Evolutionary conservation across 1,140 invertebrate genomes (phyloP), one percentile per base, ranked within the genome.

Genomic region (Leptonema lineaticorne): DNA sequence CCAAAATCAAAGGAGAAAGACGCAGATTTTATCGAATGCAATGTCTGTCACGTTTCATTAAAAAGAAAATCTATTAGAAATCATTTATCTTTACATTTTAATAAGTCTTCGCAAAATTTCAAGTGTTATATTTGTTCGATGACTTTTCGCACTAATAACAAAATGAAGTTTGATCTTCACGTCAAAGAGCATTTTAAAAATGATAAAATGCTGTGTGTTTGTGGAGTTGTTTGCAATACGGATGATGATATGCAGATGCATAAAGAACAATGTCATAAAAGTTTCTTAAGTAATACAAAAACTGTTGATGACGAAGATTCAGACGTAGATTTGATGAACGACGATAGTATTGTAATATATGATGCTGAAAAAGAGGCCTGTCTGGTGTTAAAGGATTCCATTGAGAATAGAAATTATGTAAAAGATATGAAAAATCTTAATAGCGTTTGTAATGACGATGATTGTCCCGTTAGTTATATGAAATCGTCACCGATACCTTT

Each of bases 121-220:
- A 30, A 27, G 37, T 66, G 64, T 22, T 41, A 66, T 58, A 14
- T 66, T 7, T 66, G 64, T 41, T 26, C 53, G 24, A 14, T 57
- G 26, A 16, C 27, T 0, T 66, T 66, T 41, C 29, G 28, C 24
- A 57, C 64, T 1, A 57, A n/a, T n/a, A n/a, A n/a, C n/a, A n/a
- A 57, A 11, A 14, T 45, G 1, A 57, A 56, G 18, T 24, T 66
- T 1, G 29, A 66, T 20, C 11, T 56, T 2, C 64, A 66, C 64
- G 24, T 57, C 1, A 56, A 66, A n/a, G 33, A 66, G 20, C 64
- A 66, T 41, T 66, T 66, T n/a, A 6, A 57, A 37, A 57, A 66
- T 14, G 64, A 66, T 28, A 57, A 66, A 20, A 41, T 24, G 14
- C 28, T 66, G 16, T 66, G 64, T 18, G 18, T 56, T 45, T 66